These are phyloP conservation scores for Ellobius talpinus DNA, from an alignment of 2,113 vertebrate species.

Conservation along the genomic window DNA sequence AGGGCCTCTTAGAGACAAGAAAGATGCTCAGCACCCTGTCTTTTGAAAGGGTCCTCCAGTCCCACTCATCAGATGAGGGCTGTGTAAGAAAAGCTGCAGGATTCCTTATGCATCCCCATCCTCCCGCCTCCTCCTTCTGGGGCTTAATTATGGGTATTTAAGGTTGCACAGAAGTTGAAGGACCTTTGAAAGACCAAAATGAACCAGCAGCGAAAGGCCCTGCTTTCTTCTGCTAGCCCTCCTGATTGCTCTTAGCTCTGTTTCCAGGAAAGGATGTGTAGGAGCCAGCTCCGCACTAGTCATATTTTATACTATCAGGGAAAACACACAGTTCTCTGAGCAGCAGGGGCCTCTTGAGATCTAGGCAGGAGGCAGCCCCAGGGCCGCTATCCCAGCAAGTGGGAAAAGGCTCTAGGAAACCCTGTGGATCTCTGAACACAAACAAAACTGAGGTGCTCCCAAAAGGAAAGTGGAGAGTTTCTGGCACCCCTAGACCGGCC, in stretches of 20 bases:
- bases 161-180: slow-evolving; percentile 78
- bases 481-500: neutral
- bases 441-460: neutral
- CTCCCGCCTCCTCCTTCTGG: neutral
- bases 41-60: neutral
- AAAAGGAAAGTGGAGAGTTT: neutral
- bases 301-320: slow-evolving; percentile 37
- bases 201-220: slow-evolving; percentile 77
- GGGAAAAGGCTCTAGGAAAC: neutral
- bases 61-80: neutral
- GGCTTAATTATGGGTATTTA: slow-evolving; percentile 81
- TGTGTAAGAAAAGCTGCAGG: neutral
- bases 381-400: neutral
- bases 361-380: neutral
- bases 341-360: slow-evolving; percentile 47
- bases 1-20: neutral
- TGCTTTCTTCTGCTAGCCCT: slow-evolving; percentile 78
- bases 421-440: neutral
- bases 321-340: slow-evolving; percentile 72
- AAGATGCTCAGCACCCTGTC: neutral
- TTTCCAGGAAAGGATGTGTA: slow-evolving; percentile 58
- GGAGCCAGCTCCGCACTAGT: neutral
- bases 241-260: slow-evolving; percentile 82
- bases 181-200: slow-evolving; percentile 80
- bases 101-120: neutral